Conservation (phyloP, 2,113 vertebrate species). For the Hymenochirus boettgeri region DNA sequence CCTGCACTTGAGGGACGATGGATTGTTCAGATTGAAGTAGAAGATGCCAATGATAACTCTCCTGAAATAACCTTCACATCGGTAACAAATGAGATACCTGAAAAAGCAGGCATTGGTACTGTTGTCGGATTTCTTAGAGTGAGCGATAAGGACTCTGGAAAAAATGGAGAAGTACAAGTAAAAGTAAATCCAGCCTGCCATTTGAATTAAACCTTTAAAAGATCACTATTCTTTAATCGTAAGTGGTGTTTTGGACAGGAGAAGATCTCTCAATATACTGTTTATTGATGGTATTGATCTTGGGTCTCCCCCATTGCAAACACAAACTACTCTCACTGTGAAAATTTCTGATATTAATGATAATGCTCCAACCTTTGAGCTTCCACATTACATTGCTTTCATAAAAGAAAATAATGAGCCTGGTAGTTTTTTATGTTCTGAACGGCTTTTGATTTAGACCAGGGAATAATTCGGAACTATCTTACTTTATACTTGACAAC, state of each 20-base stretch:
- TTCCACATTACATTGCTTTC: constrained; percentile 71
- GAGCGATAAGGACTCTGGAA: constrained; percentile 63
- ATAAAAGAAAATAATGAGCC: constrained; percentile 73
- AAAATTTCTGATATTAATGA: constrained; percentile 69
- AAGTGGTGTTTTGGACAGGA: constrained; percentile 61
- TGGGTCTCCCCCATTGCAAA: constrained; percentile 55
- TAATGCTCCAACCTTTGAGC: constrained; percentile 60
- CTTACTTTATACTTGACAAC: constrained; percentile 52
- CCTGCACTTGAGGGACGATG: constrained; percentile 64
- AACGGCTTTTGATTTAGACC: constrained; percentile 46
- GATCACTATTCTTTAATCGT: constrained; percentile 70
- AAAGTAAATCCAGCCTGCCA: constrained; percentile 41
- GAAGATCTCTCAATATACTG: constrained; percentile 42
- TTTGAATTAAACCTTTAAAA: constrained; percentile 61
- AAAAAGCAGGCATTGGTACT: constrained; percentile 64
- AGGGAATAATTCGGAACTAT: constrained; percentile 48
- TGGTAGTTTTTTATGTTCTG: constrained; percentile 66
- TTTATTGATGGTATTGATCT: constrained; percentile 39
- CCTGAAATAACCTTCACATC: constrained; percentile 68
- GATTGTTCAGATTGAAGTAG: constrained; percentile 65
- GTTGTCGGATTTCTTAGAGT: constrained; percentile 67
- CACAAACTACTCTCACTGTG: constrained; percentile 56
- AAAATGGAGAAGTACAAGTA: constrained; percentile 56
- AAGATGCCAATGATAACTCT: constrained; percentile 69
- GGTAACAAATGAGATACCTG: constrained; percentile 64